A percentile compares a stretch with the other conserved stretches of the same genome.
phyloP scores from a whole-genome alignment of 2,113 vertebrate genomes.

The Heterotilapia buettikoferi region DNA sequence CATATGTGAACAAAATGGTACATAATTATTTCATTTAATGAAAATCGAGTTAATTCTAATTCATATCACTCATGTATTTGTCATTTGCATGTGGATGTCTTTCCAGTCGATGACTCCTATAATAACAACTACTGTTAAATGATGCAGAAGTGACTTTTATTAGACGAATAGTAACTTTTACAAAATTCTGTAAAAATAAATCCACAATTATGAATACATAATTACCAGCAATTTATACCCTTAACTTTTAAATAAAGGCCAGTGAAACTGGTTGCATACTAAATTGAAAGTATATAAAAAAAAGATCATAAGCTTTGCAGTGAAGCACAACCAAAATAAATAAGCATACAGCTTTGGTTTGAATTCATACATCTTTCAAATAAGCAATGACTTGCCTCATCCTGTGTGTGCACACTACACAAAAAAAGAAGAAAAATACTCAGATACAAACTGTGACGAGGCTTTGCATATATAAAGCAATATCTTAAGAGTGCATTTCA shows the following conservation, averaged over 20 bases:
- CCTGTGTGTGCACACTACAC: background rate
- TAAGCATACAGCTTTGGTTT: constrained; percentile 34
- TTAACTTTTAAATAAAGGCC: constrained; percentile 2
- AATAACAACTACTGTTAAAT: background rate
- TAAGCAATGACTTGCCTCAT: background rate
- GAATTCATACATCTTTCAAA: constrained; percentile 15
- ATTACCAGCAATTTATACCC: background rate
- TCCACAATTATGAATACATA: constrained; percentile 13
- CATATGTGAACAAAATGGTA: background rate
- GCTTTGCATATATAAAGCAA: background rate
- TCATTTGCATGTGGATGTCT: background rate
- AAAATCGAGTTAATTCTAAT: background rate
- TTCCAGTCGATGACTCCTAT: background rate
- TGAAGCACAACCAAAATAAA: constrained; percentile 46
- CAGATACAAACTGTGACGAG: background rate
- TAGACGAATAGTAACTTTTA: constrained; percentile 25
- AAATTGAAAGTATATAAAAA: constrained; percentile 21
- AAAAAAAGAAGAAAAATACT: background rate
- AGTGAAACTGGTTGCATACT: background rate
- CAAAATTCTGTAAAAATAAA: constrained; percentile 16
- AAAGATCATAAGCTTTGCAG: background rate
- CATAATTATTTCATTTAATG: background rate
- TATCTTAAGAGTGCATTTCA: background rate
- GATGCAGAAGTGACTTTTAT: constrained; percentile 30
- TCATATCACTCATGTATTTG: background rate